Base-by-base conservation (phyloP, 2,113 vertebrate genomes). In the Tragulus kanchil region DNA sequence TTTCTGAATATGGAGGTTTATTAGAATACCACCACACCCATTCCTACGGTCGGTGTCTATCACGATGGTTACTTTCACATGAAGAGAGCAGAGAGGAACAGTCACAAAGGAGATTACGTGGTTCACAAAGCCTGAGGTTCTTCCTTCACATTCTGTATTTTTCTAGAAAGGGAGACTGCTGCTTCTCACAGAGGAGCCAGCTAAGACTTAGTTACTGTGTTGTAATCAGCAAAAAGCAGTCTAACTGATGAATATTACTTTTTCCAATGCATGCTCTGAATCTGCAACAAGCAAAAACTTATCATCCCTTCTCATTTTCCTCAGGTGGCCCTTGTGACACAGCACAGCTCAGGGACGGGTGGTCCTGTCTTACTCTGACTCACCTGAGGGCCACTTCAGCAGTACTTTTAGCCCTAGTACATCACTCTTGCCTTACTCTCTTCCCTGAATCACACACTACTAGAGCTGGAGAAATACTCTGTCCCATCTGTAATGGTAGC, bases 71-170 rank as follows among this genome's bases (percentile, higher is more conserved):
- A 9, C n/a, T 59, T 36, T 31, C 45, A 85, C 16, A 75, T 15
- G 19, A 42, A 56, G 58, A 90, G 0, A 6, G 2, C 3, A 75
- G 42, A 59, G n/a, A 7, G 59, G n/a, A 87, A 83, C 0, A 69
- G 36, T 23, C 84, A 15, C 31, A 83, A 50, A 8, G 10, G 13
- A 89, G 50, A 52, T 8, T 13, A 54, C 17, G 59, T 16, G 25
- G 19, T 95, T 90, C 17, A 42, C 54, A 92, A 83, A 94, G 81
- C 8, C 77, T 92, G 85, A 88, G 92, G 92, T 36, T 85, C 62
- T 73, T 78, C 65, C 79, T 85, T 93, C 75, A 56, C 42, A 67
- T 50, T 17, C 14, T n/a, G 31, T 10, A 87, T 50, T 59, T 48
- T 90, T 52, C 73, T 71, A 93, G 45, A 64, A 77, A 87, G 50